A percentile compares a stretch with the other conserved stretches of the same genome.
These are phyloP conservation scores for Zaprionus lachaisei DNA, from an alignment of 1,140 invertebrate species.

Conservation along the genomic window DNA sequence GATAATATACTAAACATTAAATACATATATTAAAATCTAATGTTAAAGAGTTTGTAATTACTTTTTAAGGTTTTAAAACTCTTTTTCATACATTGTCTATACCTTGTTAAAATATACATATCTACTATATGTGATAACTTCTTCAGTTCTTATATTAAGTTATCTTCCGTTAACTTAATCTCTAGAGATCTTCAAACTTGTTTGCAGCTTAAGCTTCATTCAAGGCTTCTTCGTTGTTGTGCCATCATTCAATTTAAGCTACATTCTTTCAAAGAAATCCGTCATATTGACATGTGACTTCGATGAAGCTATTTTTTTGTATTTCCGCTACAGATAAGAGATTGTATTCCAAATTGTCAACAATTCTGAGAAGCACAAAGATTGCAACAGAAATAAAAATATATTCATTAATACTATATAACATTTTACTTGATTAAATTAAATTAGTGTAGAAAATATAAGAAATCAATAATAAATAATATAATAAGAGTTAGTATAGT, in stretches of 20 bases:
- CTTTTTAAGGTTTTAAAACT: no score
- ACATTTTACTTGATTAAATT: neutral
- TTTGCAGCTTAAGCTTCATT: neutral
- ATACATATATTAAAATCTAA: no score
- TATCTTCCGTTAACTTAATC: neutral
- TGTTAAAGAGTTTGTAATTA: no score
- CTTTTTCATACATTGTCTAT: no score
- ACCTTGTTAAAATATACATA: no score
- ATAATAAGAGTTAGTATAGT: neutral
- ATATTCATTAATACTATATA: neutral
- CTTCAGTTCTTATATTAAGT: no score
- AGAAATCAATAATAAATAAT: neutral
- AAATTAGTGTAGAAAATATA: neutral
- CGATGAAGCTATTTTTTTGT: neutral
- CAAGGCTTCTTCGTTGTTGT: constrained; percentile 4
- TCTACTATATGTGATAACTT: no score
- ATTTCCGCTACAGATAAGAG: constrained; percentile 6
- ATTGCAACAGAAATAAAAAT: neutral
- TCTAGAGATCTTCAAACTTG: neutral
- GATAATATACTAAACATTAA: no score
- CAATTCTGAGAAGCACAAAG: neutral
- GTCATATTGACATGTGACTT: constrained; percentile 7
- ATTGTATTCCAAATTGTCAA: neutral
- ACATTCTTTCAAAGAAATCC: neutral
- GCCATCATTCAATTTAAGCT: neutral